Conservation (phyloP, 2,888 invertebrate species). For the Creontiades dilutus region DNA sequence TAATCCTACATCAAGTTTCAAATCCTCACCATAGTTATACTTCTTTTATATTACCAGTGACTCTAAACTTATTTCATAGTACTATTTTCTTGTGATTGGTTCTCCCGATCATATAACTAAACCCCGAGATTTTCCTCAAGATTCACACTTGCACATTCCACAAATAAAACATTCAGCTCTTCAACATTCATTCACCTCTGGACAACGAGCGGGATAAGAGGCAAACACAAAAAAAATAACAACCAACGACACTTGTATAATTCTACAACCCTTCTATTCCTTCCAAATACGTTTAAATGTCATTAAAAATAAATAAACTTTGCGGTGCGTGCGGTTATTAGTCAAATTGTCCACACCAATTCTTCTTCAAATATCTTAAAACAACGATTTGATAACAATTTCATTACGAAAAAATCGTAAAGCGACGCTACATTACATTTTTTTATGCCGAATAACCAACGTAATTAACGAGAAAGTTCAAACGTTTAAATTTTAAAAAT, state of each 20-base stretch:
- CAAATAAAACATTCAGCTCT: no score
- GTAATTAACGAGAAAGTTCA: neutral
- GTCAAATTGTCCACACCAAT: neutral
- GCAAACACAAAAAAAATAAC: neutral
- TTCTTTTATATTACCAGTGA: no score
- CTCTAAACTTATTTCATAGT: no score
- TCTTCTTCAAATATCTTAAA: neutral
- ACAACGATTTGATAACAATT: conserved; percentile 1
- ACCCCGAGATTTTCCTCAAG: no score
- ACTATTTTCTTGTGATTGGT: no score
- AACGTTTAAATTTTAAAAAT: conserved; percentile 8
- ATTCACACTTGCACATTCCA: no score
- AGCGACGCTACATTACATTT: conserved; percentile 44
- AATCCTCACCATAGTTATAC: no score
- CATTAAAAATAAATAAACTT: conserved; percentile 47
- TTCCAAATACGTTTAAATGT: conserved; percentile 43
- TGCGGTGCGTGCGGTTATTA: neutral
- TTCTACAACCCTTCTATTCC: conserved; percentile 53
- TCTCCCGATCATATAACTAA: no score
- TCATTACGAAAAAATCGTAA: neutral
- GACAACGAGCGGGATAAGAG: no score
- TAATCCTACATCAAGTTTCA: no score
- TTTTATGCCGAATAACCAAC: conserved; percentile 14
- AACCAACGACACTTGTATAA: conserved; percentile 44
- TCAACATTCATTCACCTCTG: no score